Evolutionary conservation across 2,113 vertebrate genomes (phyloP), one percentile per base, ranked within the genome.

Genomic region (Eclectus roratus): DNA sequence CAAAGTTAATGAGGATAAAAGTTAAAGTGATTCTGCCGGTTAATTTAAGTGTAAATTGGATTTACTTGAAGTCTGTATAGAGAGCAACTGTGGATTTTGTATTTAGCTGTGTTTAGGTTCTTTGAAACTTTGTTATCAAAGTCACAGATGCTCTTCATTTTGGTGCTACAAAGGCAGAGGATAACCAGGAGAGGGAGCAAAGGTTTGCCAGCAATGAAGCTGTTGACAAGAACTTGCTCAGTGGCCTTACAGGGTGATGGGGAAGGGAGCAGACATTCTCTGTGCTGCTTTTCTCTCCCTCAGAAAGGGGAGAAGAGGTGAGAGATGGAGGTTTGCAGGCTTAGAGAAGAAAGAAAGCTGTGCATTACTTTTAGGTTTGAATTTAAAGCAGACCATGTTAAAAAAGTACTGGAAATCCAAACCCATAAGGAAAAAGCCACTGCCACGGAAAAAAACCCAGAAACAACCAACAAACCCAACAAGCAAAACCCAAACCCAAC

Each of bases 101-200:
- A 12, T 88, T 91, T 74, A 85, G 23, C 18, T 88, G 1, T 23
- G 8, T 39, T 73, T 58, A 80, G 15, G 29, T 70, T 60, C 43
- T 37, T 53, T 71, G 64, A 50, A 95, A 44, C 33, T 66, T 73
- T n/a, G 58, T 56, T 31, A 31, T 23, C 10, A 29, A 25, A 41
- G 65, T 23, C 63, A 14, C 20, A 50, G 33, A n/a, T 20, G 9
- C 23, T 77, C 17, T 37, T 55, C 56, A 49, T 56, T 78, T 41
- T 65, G 60, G 5, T 52, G 53, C 55, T 85, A 12, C 24, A 9
- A 24, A 18, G 19, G 66, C 56, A 43, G 11, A 21, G 29, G 49
- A 17, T 5, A 77, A 31, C 89, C 96, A 91, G 96, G 66, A 97
- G 95, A 96, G 94, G 95, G 91, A 90, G 94, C 84, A 93, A 82